A percentile compares a stretch with the other conserved stretches of the same genome.
These are phyloP conservation scores for Anguilla rostrata DNA, from an alignment of 2,113 vertebrate species.

Conservation along the genomic window DNA sequence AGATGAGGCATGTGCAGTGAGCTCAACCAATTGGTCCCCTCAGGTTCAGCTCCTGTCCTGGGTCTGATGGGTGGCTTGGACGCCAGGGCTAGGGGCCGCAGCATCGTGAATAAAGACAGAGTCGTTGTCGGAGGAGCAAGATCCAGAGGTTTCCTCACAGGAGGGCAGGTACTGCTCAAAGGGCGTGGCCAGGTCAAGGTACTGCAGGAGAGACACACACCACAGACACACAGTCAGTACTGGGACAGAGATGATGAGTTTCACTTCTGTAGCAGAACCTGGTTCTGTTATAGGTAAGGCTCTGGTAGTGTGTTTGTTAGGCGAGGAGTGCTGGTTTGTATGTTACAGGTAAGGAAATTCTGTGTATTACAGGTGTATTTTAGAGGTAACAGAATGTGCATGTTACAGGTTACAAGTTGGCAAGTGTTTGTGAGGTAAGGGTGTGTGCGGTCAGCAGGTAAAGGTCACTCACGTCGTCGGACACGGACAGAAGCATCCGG, in stretches of 20 bases:
- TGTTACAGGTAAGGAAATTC: no score
- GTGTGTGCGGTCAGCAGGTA: not conserved
- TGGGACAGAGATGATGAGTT: no score
- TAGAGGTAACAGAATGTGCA: no score
- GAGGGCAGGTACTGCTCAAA: slow-evolving; percentile 92
- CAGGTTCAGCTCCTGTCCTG: slow-evolving; percentile 52
- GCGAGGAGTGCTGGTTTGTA: no score
- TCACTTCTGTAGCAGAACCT: no score
- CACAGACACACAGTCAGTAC: no score
- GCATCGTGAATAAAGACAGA: slow-evolving; percentile 93
- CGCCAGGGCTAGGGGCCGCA: slow-evolving; percentile 73
- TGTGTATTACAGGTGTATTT: no score
- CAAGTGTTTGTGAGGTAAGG: no score
- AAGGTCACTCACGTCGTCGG: slow-evolving; percentile 81
- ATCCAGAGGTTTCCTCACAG: slow-evolving; percentile 83
- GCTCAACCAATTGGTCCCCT: slow-evolving; percentile 34
- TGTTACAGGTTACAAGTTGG: no score
- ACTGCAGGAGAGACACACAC: slow-evolving; percentile 64
- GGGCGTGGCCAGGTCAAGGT: slow-evolving; percentile 92
- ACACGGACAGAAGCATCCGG: slow-evolving; percentile 82
- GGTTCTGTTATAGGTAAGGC: no score
- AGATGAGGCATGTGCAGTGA: not conserved
- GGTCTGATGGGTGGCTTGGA: slow-evolving; percentile 77
- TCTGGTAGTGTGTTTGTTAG: no score
- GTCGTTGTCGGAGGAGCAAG: slow-evolving; percentile 92